A percentile compares a stretch with the other conserved stretches of the same genome.
Evolutionary conservation across 2,888 invertebrate species (phyloP).

Genomic region (Chymomyza caudatula): DNA sequence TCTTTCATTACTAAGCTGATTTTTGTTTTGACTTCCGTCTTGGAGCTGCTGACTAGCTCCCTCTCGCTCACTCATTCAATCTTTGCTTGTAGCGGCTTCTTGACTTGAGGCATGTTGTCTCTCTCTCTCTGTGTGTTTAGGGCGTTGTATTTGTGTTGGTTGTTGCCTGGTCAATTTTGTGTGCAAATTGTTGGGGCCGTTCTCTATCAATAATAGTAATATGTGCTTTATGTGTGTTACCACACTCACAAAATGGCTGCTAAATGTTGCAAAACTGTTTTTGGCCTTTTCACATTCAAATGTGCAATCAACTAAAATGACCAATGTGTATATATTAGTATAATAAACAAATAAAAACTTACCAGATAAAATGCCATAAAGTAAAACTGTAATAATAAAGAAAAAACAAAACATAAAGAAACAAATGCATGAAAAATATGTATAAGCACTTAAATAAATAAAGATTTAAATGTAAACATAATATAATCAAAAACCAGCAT

Average conservation of each 20-base stretch:
- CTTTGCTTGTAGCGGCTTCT: background rate
- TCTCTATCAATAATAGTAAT: slow-evolving; percentile 56
- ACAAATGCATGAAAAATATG: slow-evolving; percentile 7
- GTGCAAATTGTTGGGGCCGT: slow-evolving; percentile 64
- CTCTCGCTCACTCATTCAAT: background rate
- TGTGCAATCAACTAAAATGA: background rate
- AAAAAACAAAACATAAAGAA: slow-evolving; percentile 20
- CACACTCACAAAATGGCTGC: slow-evolving; percentile 23
- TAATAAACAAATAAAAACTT: slow-evolving; percentile 41
- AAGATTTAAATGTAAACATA: background rate
- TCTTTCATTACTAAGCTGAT: slow-evolving; percentile 56
- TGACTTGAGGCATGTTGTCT: slow-evolving; percentile 9
- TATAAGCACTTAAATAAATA: background rate
- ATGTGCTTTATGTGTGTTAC: slow-evolving; percentile 3
- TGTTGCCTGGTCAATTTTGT: slow-evolving; percentile 51
- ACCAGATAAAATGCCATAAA: slow-evolving; percentile 54
- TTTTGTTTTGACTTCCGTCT: slow-evolving; percentile 28
- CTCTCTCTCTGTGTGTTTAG: slow-evolving; percentile 3
- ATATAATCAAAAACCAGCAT: background rate
- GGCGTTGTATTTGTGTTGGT: slow-evolving; percentile 13
- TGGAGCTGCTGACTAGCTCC: background rate
- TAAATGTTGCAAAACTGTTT: slow-evolving; percentile 41
- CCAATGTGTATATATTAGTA: slow-evolving; percentile 14
- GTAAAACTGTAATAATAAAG: slow-evolving; percentile 46
- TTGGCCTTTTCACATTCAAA: slow-evolving; percentile 14